Evolutionary conservation across 2,113 vertebrate genomes (phyloP), one percentile per base, ranked within the genome.

Genomic region (Charina bottae): DNA sequence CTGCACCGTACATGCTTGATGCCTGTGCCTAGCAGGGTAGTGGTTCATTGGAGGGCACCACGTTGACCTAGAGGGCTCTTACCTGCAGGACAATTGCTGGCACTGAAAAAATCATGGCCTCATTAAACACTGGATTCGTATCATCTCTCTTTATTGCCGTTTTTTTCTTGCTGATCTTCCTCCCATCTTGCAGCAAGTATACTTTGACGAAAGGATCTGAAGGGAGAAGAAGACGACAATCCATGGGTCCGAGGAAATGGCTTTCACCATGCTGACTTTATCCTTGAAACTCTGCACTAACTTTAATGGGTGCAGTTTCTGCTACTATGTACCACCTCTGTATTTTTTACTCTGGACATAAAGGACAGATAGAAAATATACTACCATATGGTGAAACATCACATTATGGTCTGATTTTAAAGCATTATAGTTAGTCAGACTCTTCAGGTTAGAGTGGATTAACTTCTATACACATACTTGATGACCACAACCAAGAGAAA

Each of bases 151-250:
- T 99, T 92, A 98, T 97, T 0, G 98, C 99, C 0, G 99, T 99
- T 97, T 99, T 99, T 98, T 99, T 99, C 97, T 99, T 99, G 97
- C 99, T 99, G 98, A 99, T 99, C 95, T 99, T 99, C 96, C 98
- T 98, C 86, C 99, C 99, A 0, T 99, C 99, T 97, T 99, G 99
- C 93, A 99, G 98, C 92, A 99, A 98, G 96, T 99, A 99, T 58
- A 99, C 99, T 97, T 99, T 99, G 95, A 99, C 98, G 1, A 99
- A 99, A 6, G 99, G 99, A 95, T 99, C 99, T 99, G 96, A 93
- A 54, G 83, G 0, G 42, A 78, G 87, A 0, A 59, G 37, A 8
- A 59, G 78, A 10, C 17, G 78, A 10, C 17, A 3, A 0, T 4
- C 2, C 17, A 59, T 12, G 42, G 6, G 0, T 89, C 37, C 42